phyloP scores from a whole-genome alignment of 2,888 invertebrate species.

The Lumbricus terrestris region DNA sequence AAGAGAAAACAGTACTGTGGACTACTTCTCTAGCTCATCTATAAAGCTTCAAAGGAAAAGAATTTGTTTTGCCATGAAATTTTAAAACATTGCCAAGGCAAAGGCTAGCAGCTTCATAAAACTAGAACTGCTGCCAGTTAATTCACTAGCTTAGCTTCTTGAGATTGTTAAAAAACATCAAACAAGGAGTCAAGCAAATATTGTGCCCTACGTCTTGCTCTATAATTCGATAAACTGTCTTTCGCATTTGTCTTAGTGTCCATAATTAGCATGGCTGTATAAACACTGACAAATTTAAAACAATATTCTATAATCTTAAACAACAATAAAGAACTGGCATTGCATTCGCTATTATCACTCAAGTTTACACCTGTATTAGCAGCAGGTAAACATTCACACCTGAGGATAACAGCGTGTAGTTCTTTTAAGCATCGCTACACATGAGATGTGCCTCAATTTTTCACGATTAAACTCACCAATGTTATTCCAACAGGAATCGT shows the following conservation, averaged over 20 bases:
- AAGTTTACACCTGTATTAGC: neutral
- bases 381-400: neutral
- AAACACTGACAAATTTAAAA: neutral
- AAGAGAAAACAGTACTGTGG: too few species aligned
- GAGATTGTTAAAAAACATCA: too few species aligned
- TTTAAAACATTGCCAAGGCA: too few species aligned
- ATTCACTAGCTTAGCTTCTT: too few species aligned
- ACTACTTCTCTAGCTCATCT: too few species aligned
- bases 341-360: neutral
- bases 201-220: neutral
- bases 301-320: neutral
- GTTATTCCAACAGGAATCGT: slow-evolving; percentile 37
- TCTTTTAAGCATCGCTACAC: neutral
- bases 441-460: neutral
- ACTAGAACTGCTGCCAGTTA: too few species aligned
- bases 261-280: neutral
- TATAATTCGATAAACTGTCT: neutral
- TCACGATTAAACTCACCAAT: slow-evolving; percentile 30
- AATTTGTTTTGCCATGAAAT: too few species aligned
- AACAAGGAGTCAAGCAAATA: too few species aligned
- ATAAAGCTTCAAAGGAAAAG: too few species aligned
- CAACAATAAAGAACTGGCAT: neutral
- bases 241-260: neutral
- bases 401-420: neutral
- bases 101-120: too few species aligned